Conservation (phyloP, 2,797 vertebrate species). For the Parotocinclus haroldoi region DNA sequence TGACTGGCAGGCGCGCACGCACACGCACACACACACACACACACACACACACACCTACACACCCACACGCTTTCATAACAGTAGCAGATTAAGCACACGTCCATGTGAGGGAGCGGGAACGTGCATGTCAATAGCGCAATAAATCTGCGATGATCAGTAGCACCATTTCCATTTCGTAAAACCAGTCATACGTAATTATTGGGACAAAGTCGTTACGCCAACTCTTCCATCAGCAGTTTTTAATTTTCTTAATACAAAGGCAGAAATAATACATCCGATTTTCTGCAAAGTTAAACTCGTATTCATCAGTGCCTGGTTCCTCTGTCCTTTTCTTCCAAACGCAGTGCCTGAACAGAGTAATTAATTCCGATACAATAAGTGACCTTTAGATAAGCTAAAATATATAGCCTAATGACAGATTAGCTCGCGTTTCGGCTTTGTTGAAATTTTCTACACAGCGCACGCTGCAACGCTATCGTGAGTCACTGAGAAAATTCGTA, state of each 20-base stretch:
- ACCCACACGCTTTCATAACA: neutral
- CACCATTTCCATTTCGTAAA: conserved; percentile 35
- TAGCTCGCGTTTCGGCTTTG: neutral
- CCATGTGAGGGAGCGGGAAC: conserved; percentile 4
- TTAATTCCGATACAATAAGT: neutral
- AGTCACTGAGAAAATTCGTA: too few species aligned
- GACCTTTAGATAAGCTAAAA: neutral
- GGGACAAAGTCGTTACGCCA: conserved; percentile 24
- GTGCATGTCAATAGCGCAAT: conserved; percentile 17
- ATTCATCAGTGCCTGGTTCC: conserved; percentile 32
- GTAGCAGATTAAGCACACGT: neutral
- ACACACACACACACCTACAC: neutral
- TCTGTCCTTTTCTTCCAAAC: conserved; percentile 5
- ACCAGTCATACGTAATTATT: conserved; percentile 34
- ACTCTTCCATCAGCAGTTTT: conserved; percentile 39
- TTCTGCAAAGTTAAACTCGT: conserved; percentile 43
- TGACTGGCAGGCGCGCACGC: neutral
- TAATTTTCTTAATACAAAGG: conserved; percentile 37
- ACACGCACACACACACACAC: conserved; percentile 2
- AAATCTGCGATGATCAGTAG: conserved; percentile 27
- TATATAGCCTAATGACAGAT: neutral
- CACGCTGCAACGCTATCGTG: too few species aligned
- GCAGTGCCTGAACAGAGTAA: neutral
- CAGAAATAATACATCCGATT: conserved; percentile 42
- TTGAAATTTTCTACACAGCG: neutral